Base-by-base conservation (phyloP, 2,888 invertebrate species). In the Drosophila peninsularis region DNA sequence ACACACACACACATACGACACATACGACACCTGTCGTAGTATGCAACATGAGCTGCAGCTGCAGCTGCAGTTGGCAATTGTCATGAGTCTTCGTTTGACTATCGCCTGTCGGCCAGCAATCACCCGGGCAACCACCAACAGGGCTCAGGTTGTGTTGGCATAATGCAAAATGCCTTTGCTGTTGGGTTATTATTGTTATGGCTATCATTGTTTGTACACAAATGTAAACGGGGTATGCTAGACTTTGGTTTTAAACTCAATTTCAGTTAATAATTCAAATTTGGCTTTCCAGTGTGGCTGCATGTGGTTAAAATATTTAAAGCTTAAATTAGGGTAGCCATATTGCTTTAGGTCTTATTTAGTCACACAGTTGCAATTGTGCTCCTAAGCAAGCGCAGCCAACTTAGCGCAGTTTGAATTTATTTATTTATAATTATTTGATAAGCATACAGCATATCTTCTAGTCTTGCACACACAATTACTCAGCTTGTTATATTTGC, bases 81-180 rank as follows among this genome's bases (percentile, higher is more conserved):
- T 82, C 83, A 75, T 80, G 78, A 66, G 75, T 64, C 47, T 63
- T 55, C 45, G 71, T 71, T 71, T 62, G 79, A 66, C 69, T 66
- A 79, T 83, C 63, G 79, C 62, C 62, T 68, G 77, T 75, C 82
- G 71, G 61, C 65, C 69, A 60, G 50, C 68, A 81, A 79, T 85
- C 83, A 85, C 83, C 83, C 83, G 80, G 73, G 70, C 71, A 80
- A 85, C 82, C 54, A 56, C 21, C 19, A 27, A 19, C 56, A 27
- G 27, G n/a, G 24, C 57, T 21, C 47, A 55, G 66, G 24, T 41
- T 67, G 42, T 57, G 30, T 37, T 63, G 60, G 56, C 60, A 63
- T 62, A 52, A 68, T 55, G 68, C 55, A 77, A 49, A 74, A 62
- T 69, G 72, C 67, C 78, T 62, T 66, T 68, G 74, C 67, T 42